Base-by-base conservation (phyloP, 2,888 invertebrate genomes). In the Drosophila austrosaltans region DNA sequence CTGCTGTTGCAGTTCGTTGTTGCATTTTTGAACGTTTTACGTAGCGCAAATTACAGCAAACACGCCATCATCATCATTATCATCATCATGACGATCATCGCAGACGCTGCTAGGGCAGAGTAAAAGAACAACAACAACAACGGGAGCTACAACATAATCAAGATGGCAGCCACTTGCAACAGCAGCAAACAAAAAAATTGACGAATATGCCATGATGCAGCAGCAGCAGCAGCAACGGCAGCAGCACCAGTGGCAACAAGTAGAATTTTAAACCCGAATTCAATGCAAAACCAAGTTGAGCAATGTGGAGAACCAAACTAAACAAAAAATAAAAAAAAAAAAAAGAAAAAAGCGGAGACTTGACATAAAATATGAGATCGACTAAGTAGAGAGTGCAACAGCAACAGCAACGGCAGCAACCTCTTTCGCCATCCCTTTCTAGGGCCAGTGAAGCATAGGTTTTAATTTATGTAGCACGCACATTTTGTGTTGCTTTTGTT, bases 11-110 rank as follows among this genome's bases (percentile, higher is more conserved):
- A 76, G 72, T 79, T 81, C 72, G 79, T 76, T 79, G 76, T 77
- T 89, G 84, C 82, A 89, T 87, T 88, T 86, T 89, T 89, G 87
- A 87, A 89, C 88, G 87, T 86, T 87, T 83, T 82, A 81, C 89
- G 89, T 86, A 88, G 91, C 90, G 90, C 88, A 91, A 91, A 90
- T 90, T 91, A 91, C 91, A 89, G 82, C 88, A 89, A 91, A 90
- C 91, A 91, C 90, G 90, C 90, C 84, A 90, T 88, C 83, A 77
- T 86, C 82, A 83, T 82, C 87, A 74, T 76, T 65, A 72, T 70
- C 61, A 59, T 44, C 72, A 73, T 71, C 67, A 68, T 67, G 64
- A 69, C 59, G 78, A 75, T 68, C 74, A 66, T 76, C 63, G 69
- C 72, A 71, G 76, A 62, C 70, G 72, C 67, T 68, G 75, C 70